Percentiles rank a stretch among this genome's conserved stretches.
phyloP scores from a whole-genome alignment of 1,140 invertebrate species.

The Maniola jurtina region DNA sequence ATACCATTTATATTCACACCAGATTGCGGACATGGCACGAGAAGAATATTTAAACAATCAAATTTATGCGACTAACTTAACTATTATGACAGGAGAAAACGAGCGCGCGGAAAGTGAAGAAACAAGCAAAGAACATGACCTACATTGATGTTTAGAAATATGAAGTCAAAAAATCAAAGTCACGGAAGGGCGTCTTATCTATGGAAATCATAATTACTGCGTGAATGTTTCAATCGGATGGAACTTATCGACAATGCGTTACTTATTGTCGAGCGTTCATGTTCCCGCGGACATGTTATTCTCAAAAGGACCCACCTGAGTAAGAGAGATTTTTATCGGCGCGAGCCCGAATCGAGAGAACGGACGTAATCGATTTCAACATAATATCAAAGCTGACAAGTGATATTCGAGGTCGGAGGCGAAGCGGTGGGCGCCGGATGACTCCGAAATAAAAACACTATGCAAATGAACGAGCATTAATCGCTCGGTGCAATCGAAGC shows the following conservation, averaged over 20 bases:
- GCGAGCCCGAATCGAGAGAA: constrained; percentile 52
- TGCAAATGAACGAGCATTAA: constrained; percentile 68
- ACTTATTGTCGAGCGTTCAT: constrained; percentile 55
- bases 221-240: constrained; percentile 68
- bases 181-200: constrained; percentile 50
- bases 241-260: constrained; percentile 58
- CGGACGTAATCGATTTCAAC: constrained; percentile 68
- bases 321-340: constrained; percentile 62
- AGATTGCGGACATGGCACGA: constrained; percentile 35
- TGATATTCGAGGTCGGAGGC: constrained; percentile 60
- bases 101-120: constrained; percentile 39
- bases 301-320: constrained; percentile 50
- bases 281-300: constrained; percentile 56
- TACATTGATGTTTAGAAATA: background rate
- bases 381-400: constrained; percentile 65
- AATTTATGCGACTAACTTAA: constrained; percentile 44
- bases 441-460: constrained; percentile 70
- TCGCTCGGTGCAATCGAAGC: constrained; percentile 56
- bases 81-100: constrained; percentile 61
- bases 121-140: constrained; percentile 1
- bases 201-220: constrained; percentile 61
- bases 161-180: constrained; percentile 9
- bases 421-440: constrained; percentile 65
- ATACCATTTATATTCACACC: constrained; percentile 60
- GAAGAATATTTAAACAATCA: constrained; percentile 62